These are phyloP conservation scores for Apocheima hispidaria DNA, from an alignment of 2,888 invertebrate genomes.

Conservation along the genomic window DNA sequence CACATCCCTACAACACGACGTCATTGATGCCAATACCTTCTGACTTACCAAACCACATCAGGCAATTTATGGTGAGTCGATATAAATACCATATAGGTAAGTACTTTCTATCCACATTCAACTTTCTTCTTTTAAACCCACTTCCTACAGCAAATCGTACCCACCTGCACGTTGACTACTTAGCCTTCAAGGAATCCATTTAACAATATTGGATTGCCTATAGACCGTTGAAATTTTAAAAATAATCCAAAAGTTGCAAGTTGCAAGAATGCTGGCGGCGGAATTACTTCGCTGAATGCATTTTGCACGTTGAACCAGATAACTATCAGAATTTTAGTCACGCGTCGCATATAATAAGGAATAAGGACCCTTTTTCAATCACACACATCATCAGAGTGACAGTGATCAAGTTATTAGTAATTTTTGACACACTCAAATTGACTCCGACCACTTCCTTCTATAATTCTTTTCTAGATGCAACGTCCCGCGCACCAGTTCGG, in stretches of 20 bases:
- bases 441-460: background rate
- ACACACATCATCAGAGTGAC: too few relatives aligned
- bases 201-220: too few relatives aligned
- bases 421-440: too few relatives aligned
- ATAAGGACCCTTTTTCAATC: too few relatives aligned
- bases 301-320: too few relatives aligned
- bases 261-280: background rate
- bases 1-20: slow-evolving; percentile 91
- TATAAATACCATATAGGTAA: background rate
- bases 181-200: too few relatives aligned
- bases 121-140: background rate
- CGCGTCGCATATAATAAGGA: too few relatives aligned
- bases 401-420: background rate
- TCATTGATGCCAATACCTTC: slow-evolving; percentile 86
- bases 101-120: background rate
- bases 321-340: background rate
- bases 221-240: too few relatives aligned
- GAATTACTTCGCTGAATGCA: too few relatives aligned
- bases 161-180: too few relatives aligned
- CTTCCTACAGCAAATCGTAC: too few relatives aligned
- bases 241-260: too few relatives aligned
- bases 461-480: slow-evolving; percentile 56
- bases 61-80: slow-evolving; percentile 86
- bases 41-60: slow-evolving; percentile 90
- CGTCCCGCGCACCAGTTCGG: slow-evolving; percentile 73